Conservation (phyloP, 1,140 invertebrate species). For the Scaptodrosophila lebanonensis region DNA sequence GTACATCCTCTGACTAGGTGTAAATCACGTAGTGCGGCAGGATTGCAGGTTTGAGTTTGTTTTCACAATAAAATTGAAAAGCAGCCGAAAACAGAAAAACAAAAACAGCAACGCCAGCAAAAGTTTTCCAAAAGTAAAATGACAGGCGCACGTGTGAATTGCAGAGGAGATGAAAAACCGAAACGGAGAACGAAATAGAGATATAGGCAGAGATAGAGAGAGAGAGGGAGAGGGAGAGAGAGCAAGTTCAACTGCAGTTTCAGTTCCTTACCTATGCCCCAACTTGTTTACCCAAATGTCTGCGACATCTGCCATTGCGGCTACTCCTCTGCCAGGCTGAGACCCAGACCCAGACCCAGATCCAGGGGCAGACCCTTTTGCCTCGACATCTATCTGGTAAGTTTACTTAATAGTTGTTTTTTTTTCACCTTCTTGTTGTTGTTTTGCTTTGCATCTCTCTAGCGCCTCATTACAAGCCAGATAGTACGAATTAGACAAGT, state of each 20-base stretch:
- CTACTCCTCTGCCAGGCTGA: slow-evolving; percentile 33
- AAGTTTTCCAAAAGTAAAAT: slow-evolving; percentile 73
- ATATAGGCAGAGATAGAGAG: too few relatives aligned
- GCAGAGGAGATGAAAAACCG: slow-evolving; percentile 17
- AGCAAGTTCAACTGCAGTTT: slow-evolving; percentile 22
- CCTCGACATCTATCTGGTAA: slow-evolving; percentile 64
- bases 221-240: too few relatives aligned
- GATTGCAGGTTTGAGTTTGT: slow-evolving; percentile 67
- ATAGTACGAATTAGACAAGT: slow-evolving; percentile 37
- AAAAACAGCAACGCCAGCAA: slow-evolving; percentile 43
- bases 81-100: slow-evolving; percentile 55
- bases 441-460: slow-evolving; percentile 70
- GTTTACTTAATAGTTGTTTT: too few relatives aligned
- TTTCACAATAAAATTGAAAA: slow-evolving; percentile 73
- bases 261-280: slow-evolving; percentile 34
- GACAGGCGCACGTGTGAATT: slow-evolving; percentile 67
- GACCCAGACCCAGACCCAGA: too few relatives aligned
- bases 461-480: slow-evolving; percentile 67
- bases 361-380: too few relatives aligned
- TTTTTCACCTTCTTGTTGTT: too few relatives aligned
- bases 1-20: slow-evolving; percentile 53
- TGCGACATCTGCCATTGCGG: slow-evolving; percentile 8
- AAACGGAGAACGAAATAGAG: slow-evolving; percentile 19
- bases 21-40: slow-evolving; percentile 69
- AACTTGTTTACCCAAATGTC: slow-evolving; percentile 8